Conservation (phyloP, 2,888 invertebrate species). For the Meteorus colon region DNA sequence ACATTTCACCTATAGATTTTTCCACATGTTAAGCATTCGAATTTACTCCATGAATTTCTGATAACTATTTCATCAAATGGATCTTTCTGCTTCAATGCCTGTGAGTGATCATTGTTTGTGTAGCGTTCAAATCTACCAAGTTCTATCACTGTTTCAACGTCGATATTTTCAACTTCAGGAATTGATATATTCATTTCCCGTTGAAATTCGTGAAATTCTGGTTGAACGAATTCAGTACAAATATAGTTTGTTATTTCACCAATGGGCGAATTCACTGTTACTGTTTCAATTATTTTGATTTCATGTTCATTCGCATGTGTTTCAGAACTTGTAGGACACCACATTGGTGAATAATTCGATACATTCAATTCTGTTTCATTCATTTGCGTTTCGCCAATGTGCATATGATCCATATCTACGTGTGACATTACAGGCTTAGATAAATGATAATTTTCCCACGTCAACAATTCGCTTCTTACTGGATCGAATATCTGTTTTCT, state of each 20-base stretch:
- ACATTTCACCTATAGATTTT: not conserved
- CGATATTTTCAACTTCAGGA: not conserved
- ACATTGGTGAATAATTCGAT: conserved; percentile 15
- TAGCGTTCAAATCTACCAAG: not conserved
- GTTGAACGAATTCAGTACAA: not conserved
- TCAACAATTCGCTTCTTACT: not conserved
- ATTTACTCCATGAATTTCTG: not conserved
- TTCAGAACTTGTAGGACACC: not conserved
- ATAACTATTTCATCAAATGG: not conserved
- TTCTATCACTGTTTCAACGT: not conserved
- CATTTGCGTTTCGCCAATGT: not conserved
- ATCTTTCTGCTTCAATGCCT: not conserved
- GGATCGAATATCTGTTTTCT: conserved; percentile 14
- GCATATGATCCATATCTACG: not conserved
- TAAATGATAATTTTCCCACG: not conserved
- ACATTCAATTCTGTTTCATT: not conserved
- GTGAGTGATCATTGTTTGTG: not conserved
- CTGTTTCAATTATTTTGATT: not conserved
- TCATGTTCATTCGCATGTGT: not conserved
- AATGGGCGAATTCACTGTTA: not conserved
- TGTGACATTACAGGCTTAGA: not conserved
- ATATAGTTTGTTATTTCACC: not conserved
- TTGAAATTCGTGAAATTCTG: conserved; percentile 7
- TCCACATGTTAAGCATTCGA: not conserved
- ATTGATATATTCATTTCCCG: conserved; percentile 4